Evolutionary conservation across 2,888 invertebrate genomes (phyloP).

Genomic region (Cephalotes varians): DNA sequence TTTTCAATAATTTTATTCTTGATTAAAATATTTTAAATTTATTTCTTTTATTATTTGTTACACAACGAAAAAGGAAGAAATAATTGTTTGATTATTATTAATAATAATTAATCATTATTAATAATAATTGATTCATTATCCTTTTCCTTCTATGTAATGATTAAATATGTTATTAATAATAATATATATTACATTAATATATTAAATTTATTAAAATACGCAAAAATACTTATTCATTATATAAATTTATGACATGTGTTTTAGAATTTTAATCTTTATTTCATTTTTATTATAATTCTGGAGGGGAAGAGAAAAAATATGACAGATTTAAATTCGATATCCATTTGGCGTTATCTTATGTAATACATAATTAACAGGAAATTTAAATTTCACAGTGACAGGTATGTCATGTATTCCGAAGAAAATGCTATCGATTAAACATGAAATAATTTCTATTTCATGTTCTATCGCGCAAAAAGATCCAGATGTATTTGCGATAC

Average conservation of each 20-base stretch:
- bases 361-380: constrained; percentile 1
- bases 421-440: not conserved
- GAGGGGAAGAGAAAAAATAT: not conserved
- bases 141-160: not conserved
- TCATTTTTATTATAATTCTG: not conserved
- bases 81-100: not conserved
- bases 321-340: not conserved
- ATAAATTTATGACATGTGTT: not conserved
- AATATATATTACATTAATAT: constrained; percentile 5
- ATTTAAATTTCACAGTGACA: constrained; percentile 3
- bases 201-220: not conserved
- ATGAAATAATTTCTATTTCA: constrained; percentile 1
- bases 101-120: not conserved
- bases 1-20: not conserved
- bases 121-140: not conserved
- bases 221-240: not conserved
- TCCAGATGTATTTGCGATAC: not conserved
- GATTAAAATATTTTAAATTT: not conserved
- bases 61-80: not conserved
- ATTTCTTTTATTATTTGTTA: not conserved
- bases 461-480: not conserved
- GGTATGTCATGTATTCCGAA: not conserved
- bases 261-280: not conserved
- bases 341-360: not conserved
- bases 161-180: not conserved